Conservation (phyloP, 2,888 invertebrate species). For the Lasioglossum pauxillum region DNA sequence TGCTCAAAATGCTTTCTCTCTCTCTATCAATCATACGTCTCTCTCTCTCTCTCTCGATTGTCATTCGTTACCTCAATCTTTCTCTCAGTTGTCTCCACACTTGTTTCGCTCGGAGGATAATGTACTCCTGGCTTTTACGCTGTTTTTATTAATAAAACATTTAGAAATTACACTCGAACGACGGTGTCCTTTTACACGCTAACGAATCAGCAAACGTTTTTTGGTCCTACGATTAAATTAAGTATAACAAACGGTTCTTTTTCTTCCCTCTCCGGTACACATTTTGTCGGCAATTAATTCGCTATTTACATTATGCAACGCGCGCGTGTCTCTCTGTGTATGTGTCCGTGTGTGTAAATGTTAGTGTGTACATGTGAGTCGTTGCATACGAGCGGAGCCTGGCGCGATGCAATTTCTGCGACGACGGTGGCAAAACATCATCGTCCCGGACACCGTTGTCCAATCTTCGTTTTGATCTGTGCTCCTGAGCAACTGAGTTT, state of each 20-base stretch:
- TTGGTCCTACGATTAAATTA: conserved; percentile 80
- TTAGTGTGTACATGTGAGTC: neutral
- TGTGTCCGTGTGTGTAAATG: neutral
- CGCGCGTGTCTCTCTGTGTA: neutral
- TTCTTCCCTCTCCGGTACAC: conserved; percentile 35
- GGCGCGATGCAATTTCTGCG: conserved; percentile 54
- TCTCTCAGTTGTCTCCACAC: neutral
- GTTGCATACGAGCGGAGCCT: conserved; percentile 56
- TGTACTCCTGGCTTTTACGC: conserved; percentile 45
- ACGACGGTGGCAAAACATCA: conserved; percentile 29
- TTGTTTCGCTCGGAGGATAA: neutral
- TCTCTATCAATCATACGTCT: neutral
- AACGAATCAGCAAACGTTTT: conserved; percentile 73
- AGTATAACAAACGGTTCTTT: conserved; percentile 74
- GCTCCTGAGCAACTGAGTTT: neutral
- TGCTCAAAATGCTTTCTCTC: conserved; percentile 57
- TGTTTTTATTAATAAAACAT: conserved; percentile 82
- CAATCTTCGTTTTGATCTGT: neutral
- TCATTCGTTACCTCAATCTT: neutral
- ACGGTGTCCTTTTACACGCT: conserved; percentile 72
- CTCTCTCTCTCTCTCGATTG: neutral
- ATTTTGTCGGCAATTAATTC: conserved; percentile 65
- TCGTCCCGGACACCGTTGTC: neutral
- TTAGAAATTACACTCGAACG: conserved; percentile 82
- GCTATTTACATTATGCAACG: conserved; percentile 70